Evolutionary conservation across 2,888 invertebrate species (phyloP), one percentile per base, ranked within the genome.

Genomic region (Eupelmus urozonus): DNA sequence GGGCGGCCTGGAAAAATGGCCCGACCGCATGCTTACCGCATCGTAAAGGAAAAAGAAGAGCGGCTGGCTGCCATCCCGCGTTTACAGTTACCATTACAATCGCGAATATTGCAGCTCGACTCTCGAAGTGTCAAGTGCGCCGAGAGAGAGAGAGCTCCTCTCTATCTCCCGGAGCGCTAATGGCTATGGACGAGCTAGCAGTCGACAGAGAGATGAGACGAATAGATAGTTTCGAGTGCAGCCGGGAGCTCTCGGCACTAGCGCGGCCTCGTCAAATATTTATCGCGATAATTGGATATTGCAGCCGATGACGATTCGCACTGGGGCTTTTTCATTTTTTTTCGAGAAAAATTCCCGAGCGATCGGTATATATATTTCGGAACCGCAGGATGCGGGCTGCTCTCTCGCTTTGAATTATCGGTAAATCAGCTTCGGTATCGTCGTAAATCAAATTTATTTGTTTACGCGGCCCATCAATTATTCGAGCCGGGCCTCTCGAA

Each of bases 21-120:
- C 23, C 63, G 49, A 76, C 70, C 76, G 76, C 76, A 76, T 70
- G 18, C 76, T 76, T 76, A 77, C 77, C 77, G 72, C 77, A 77
- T 71, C 59, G 59, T 67, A 60, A 67, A 40, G 49, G 16, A 57
- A 49, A 66, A 59, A 57, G 11, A 45, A 20, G 20, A 4, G 45
- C 3, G 9, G 63, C 45, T 20, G 18, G 16, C 29, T 76, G n/a
- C n/a, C n/a, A n/a, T n/a, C 51, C 45, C 18, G 18, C 75, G 20
- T 72, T 71, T 72, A 63, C 69, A 55, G 65, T 73, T 66, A 71
- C 20, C 57, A 79, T 75, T 78, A 72, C 60, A 74, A 76, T 75
- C n/a, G 73, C 66, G 70, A 78, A 78, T 76, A 62, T 80, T 76
- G 60, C 63, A 49, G 63, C 51, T 77, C 65, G 60, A 73, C 73